Base-by-base conservation (phyloP, 2,113 vertebrate species). In the Pelmatolapia mariae region DNA sequence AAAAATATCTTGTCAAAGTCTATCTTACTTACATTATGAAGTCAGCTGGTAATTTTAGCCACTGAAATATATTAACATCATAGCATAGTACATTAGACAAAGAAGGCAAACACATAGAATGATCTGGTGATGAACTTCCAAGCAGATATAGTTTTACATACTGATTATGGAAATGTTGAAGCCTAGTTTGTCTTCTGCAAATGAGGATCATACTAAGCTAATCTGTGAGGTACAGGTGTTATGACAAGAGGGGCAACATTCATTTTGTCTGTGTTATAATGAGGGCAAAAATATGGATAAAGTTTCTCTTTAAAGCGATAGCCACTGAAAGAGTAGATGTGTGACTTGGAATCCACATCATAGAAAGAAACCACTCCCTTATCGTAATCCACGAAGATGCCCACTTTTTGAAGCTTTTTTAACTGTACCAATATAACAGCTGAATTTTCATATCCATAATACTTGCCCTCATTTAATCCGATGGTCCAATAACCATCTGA, bases 291-390 rank as follows among this genome's bases (percentile, higher is more conserved):
- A n/a, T 96, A 95, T 3, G 96, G 97, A 92, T 95, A 95, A 1
- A 97, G 90, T 83, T 93, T 95, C 68, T 94, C 96, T 19, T 89
- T 95, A 68, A 97, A 97, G 1, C 53, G 82, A 24, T 6, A 84
- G 13, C 92, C 91, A 45, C 81, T 95, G 88, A 96, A 97, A 1
- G 96, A 96, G 53, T 95, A 96, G 53, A 97, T 93, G 12, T 90
- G 89, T 10, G 68, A 83, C 50, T 79, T 52, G 18, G 3, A 85
- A 18, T 91, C 57, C 15, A 78, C 94, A 18, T 97, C 94, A 82
- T 96, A 97, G 85, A 97, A 97, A 19, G 97, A 96, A 54, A 97
- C 94, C 10, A 94, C 63, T n/a, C 95, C 93, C 2, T 93, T 91
- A 7, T 94, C 36, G 1, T 95, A 96, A 86, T 97, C 96, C 68